Evolutionary conservation across 35 echinoderm and acorn worm species (phyloP).

Genomic region (Heliocidaris tuberculata): DNA sequence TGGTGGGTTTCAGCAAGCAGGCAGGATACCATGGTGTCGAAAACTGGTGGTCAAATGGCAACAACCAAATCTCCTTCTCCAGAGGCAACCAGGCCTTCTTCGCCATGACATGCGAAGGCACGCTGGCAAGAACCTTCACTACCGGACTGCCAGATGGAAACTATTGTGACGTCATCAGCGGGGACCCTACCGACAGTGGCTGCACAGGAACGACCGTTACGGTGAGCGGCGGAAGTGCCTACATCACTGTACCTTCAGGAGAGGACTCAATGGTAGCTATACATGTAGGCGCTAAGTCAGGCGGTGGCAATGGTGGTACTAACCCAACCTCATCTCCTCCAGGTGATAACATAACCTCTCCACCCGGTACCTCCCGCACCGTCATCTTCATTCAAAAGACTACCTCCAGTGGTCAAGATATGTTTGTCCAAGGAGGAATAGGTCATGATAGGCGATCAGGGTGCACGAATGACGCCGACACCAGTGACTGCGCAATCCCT

Average conservation of each 20-base stretch:
- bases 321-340: neutral
- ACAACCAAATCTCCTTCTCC: conserved; percentile 76
- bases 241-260: conserved; percentile 54
- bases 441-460: conserved; percentile 34
- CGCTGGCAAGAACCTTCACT: conserved; percentile 51
- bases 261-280: conserved; percentile 81
- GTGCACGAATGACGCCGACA: neutral
- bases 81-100: conserved; percentile 79
- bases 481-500: conserved; percentile 61
- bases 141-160: conserved; percentile 75
- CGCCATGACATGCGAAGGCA: conserved; percentile 67
- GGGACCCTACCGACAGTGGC: conserved; percentile 52
- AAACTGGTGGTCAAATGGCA: conserved; percentile 86
- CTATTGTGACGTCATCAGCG: conserved; percentile 79
- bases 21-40: conserved; percentile 43
- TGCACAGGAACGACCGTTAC: conserved; percentile 65
- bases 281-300: conserved; percentile 61
- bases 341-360: neutral
- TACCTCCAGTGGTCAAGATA: conserved; percentile 53
- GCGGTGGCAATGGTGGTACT: conserved; percentile 26
- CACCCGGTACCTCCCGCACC: conserved; percentile 52
- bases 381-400: conserved; percentile 73
- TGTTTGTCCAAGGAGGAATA: conserved; percentile 77
- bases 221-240: conserved; percentile 70
- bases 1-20: conserved; percentile 70